These are phyloP conservation scores for Onychomys arenicola DNA, from an alignment of 2,797 vertebrate species.

Conservation along the genomic window DNA sequence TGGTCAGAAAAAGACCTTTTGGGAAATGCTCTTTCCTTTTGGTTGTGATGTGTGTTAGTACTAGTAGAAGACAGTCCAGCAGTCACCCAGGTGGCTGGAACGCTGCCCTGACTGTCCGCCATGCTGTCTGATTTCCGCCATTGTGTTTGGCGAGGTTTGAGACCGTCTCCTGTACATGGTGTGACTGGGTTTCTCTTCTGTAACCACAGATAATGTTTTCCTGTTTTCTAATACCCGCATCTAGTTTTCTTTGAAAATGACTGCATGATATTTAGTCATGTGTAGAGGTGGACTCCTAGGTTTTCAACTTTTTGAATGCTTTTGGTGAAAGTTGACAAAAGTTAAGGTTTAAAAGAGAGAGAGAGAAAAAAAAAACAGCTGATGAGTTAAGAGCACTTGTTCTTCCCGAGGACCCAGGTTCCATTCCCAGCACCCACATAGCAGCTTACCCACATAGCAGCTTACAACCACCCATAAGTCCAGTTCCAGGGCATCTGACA, in stretches of 20 bases:
- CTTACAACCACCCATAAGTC: no score
- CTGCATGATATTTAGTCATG: neutral
- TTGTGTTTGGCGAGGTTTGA: neutral
- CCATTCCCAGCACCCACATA: no score
- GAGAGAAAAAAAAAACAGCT: no score
- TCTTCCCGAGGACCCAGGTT: neutral
- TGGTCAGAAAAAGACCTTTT: neutral
- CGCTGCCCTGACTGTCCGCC: neutral
- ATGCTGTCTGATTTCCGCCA: no score
- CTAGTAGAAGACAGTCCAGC: neutral
- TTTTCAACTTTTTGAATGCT: neutral
- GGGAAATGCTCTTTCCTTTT: neutral
- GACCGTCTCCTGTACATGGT: rapidly evolving
- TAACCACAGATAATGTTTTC: neutral
- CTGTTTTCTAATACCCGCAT: neutral
- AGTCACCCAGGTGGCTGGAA: no score
- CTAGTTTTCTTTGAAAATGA: neutral
- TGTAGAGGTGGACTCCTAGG: neutral
- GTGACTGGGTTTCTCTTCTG: neutral
- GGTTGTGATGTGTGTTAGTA: rapidly evolving
- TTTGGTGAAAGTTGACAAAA: neutral
- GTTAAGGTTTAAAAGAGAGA: neutral
- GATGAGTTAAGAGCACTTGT: neutral
- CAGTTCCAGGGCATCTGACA: neutral
- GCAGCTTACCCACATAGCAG: no score